Percentiles rank a stretch among this genome's conserved stretches.
Evolutionary conservation across 1,140 invertebrate genomes (phyloP).

Genomic region (Homarus americanus): DNA sequence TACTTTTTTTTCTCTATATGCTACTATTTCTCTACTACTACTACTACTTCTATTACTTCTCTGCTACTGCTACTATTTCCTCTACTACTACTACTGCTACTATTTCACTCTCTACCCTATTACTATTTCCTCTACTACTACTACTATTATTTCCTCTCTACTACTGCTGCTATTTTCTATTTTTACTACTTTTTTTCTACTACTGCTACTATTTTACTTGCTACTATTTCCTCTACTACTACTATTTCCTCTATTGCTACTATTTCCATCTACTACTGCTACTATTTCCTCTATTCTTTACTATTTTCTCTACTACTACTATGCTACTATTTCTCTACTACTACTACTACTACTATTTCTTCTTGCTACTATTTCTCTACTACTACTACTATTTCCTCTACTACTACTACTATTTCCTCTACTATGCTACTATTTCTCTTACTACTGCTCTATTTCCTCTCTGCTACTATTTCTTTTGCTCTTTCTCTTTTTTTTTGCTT

Average conservation of each 20-base stretch:
- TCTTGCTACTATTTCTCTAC: neutral
- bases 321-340: no score
- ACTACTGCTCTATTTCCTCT: neutral
- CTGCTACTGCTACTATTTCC: no score
- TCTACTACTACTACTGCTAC: no score
- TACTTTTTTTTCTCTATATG: neutral
- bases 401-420: neutral
- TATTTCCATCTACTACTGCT: neutral
- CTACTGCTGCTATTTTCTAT: neutral
- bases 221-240: neutral
- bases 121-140: no score
- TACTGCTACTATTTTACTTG: no score
- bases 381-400: neutral
- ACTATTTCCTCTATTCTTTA: neutral
- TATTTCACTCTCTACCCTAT: neutral
- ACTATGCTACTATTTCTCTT: neutral
- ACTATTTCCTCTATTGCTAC: neutral
- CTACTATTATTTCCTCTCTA: neutral
- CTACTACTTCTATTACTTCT: neutral
- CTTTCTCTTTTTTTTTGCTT: neutral
- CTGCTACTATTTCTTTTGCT: neutral
- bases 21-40: neutral
- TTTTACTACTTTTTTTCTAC: neutral
- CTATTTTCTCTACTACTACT: no score
- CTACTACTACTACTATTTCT: neutral